Percentiles rank a stretch among this genome's conserved stretches.
phyloP scores from a whole-genome alignment of 1,140 invertebrate genomes.

The Brachionus manjavacas region DNA sequence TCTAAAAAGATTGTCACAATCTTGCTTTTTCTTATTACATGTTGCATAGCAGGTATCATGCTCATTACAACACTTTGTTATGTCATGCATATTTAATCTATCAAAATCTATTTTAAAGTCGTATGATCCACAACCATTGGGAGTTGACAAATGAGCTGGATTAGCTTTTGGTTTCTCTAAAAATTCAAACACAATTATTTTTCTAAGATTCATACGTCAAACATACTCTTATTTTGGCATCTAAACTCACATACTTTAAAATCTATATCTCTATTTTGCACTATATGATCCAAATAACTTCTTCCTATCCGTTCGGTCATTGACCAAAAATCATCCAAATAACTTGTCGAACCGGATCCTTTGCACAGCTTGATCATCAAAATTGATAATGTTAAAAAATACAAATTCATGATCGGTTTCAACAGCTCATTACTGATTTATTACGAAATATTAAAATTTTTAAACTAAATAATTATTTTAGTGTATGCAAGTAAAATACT shows the following conservation, averaged over 20 bases:
- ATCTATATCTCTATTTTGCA: not conserved
- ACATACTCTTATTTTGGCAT: not conserved
- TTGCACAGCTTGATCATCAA: not conserved
- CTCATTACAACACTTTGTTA: conserved; percentile 18
- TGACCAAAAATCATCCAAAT: not conserved
- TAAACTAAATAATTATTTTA: too few species aligned
- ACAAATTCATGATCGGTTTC: not conserved
- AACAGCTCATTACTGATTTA: not conserved
- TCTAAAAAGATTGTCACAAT: conserved; percentile 22
- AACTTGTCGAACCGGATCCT: not conserved
- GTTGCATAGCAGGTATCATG: conserved; percentile 38
- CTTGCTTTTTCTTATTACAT: conserved; percentile 10
- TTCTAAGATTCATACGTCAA: not conserved
- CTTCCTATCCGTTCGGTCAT: not conserved
- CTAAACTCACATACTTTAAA: not conserved
- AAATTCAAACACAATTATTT: not conserved
- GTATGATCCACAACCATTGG: conserved; percentile 36
- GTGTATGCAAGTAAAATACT: too few species aligned
- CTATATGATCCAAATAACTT: not conserved
- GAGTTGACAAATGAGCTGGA: not conserved
- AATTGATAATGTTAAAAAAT: not conserved
- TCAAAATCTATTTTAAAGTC: conserved; percentile 29
- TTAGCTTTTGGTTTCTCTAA: not conserved
- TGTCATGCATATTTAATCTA: conserved; percentile 8
- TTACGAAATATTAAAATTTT: too few species aligned